Conservation (phyloP, 2,888 invertebrate genomes). For the Leptura quadrifasciata region DNA sequence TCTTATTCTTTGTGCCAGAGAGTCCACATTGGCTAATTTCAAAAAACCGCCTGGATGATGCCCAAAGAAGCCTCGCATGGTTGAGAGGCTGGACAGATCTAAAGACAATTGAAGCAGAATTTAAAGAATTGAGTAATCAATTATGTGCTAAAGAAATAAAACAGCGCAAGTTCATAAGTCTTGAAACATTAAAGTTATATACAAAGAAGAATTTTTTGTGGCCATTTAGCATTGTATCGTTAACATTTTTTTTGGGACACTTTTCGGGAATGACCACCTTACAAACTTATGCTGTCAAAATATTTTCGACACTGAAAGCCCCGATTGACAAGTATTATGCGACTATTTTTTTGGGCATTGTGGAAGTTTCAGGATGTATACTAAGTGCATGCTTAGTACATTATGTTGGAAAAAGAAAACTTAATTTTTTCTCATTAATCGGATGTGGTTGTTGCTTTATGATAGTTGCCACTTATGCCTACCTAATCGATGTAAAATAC, state of each 20-base stretch:
- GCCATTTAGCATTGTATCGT: constrained; percentile 81
- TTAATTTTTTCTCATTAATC: constrained; percentile 81
- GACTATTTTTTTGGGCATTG: constrained; percentile 82
- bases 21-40: constrained; percentile 78
- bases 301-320: constrained; percentile 82
- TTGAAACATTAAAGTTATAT: constrained; percentile 72
- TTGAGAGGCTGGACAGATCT: constrained; percentile 84
- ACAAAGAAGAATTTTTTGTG: constrained; percentile 79
- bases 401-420: constrained; percentile 83
- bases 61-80: constrained; percentile 75
- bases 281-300: constrained; percentile 84
- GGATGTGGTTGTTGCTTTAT: constrained; percentile 81
- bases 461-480: constrained; percentile 77
- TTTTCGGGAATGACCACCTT: constrained; percentile 86
- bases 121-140: constrained; percentile 72
- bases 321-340: constrained; percentile 87
- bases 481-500: constrained; percentile 62
- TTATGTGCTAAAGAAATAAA: constrained; percentile 48
- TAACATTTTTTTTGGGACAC: constrained; percentile 84
- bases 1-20: constrained; percentile 78
- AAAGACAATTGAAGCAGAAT: constrained; percentile 78
- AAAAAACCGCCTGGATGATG: constrained; percentile 75
- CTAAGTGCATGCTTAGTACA: constrained; percentile 82
- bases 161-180: background rate
- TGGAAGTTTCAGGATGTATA: constrained; percentile 81